These are phyloP conservation scores for Torymus tubicola DNA, from an alignment of 2,888 invertebrate genomes.

Conservation along the genomic window DNA sequence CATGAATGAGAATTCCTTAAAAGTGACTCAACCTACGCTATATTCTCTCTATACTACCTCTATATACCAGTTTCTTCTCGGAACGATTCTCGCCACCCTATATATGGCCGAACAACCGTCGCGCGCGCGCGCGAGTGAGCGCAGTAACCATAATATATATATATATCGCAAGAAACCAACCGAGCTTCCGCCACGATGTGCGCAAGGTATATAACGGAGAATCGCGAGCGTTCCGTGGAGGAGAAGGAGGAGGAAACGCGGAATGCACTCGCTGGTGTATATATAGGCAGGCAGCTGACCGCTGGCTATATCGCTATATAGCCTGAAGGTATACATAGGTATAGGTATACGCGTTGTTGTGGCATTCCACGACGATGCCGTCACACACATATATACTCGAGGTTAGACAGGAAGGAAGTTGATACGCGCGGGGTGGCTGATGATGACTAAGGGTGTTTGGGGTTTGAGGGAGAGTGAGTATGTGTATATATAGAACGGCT, in stretches of 20 bases:
- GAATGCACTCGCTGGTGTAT: conserved; percentile 12
- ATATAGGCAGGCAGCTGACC: too few species aligned
- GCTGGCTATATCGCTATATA: too few species aligned
- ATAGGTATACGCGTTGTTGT: too few species aligned
- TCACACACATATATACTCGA: too few species aligned
- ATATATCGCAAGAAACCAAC: conserved; percentile 53
- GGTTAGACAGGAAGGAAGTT: too few species aligned
- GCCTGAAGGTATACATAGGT: too few species aligned
- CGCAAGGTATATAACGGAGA: conserved; percentile 34
- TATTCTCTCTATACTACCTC: too few species aligned
- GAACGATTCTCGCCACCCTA: conserved; percentile 24
- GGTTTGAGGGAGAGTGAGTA: too few species aligned
- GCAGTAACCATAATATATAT: conserved; percentile 24
- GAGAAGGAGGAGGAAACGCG: conserved; percentile 45
- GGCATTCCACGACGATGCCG: too few species aligned
- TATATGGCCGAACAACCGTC: conserved; percentile 33
- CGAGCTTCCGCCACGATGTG: conserved; percentile 39
- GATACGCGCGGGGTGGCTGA: too few species aligned
- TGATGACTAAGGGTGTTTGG: too few species aligned
- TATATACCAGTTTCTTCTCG: conserved; percentile 24
- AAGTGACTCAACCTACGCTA: conserved; percentile 42
- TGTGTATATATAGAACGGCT: too few species aligned
- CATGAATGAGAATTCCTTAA: conserved; percentile 51
- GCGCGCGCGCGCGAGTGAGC: neutral
- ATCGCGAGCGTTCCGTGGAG: conserved; percentile 35